These are phyloP conservation scores for Lithophane leautieri DNA, from an alignment of 2,888 invertebrate species.

Conservation along the genomic window DNA sequence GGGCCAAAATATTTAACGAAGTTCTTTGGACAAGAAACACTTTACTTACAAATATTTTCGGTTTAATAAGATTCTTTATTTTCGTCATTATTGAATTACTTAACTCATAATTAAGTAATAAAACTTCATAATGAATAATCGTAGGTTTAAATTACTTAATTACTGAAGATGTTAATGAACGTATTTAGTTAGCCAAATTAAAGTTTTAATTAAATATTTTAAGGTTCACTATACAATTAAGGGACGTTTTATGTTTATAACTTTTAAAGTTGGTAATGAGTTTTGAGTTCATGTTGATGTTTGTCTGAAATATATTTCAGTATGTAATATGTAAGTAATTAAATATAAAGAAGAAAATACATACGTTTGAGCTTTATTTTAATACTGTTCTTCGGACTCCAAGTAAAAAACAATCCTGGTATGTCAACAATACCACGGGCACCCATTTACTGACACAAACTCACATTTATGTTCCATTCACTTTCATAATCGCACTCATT, in stretches of 20 bases:
- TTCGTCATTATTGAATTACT: neutral
- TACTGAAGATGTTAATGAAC: conserved; percentile 6
- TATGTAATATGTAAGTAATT: neutral
- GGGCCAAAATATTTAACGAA: neutral
- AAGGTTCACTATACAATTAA: conserved; percentile 24
- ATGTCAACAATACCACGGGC: conserved; percentile 86
- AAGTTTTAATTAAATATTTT: conserved; percentile 45
- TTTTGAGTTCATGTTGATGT: conserved; percentile 18
- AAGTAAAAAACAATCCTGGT: conserved; percentile 87
- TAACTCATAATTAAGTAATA: neutral
- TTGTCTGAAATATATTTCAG: conserved; percentile 4
- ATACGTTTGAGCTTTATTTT: conserved; percentile 89
- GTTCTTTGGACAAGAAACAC: neutral
- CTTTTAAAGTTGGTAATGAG: conserved; percentile 26
- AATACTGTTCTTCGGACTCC: conserved; percentile 88
- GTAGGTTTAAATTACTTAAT: neutral
- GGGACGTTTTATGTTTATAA: conserved; percentile 1
- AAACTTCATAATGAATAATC: conserved; percentile 1
- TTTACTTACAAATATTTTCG: neutral
- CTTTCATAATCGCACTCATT: conserved; percentile 60
- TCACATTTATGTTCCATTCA: conserved; percentile 75
- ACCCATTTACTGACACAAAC: conserved; percentile 88
- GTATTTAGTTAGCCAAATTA: conserved; percentile 13
- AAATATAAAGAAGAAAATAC: conserved; percentile 64
- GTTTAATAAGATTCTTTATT: neutral